Evolutionary conservation across 2,113 vertebrate genomes (phyloP), one percentile per base, ranked within the genome.

Genomic region (Corydoras maculifer): DNA sequence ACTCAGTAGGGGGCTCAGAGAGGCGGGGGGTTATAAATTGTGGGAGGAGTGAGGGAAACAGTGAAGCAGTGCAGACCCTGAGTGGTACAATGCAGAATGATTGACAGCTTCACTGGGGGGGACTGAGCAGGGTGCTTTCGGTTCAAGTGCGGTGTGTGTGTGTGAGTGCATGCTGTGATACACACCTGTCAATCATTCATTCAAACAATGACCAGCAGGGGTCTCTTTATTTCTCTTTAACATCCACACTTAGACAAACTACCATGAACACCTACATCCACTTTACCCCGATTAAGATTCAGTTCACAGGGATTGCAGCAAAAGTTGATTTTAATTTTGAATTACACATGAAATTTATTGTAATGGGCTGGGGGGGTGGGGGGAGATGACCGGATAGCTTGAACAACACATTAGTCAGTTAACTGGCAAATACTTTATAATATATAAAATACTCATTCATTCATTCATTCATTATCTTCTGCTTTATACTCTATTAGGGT

Each of bases 121-220:
- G 68, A 18, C 12, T 9, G 50, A 8, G 50, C 15, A 61, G 32
- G 76, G 58, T 77, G 70, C 51, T n/a, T 72, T 62, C 50, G 65
- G 62, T 69, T 60, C 70, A 62, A 65, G 57, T 68, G 43, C 6
- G 49, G 31, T 49, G 66, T 60, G 35, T 11, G 14, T 58, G 62
- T 73, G 61, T 77, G 48, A 70, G 63, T 68, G 71, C 65, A 55
- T 69, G 61, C 72, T 68, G 60, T 64, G 64, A 68, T 74, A 72
- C 57, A 72, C 78, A 72, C 58, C 74, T 48, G 72, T 69, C 69
- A 73, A 65, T 77, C 80, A 79, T 75, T 73, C 72, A 61, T 57
- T 35, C 53, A 59, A 65, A 79, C 75, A 75, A 76, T 74, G 60
- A 74, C 59, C 61, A 63, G 54, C 62, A 71, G 54, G 59, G 11